These are phyloP conservation scores for Desoria tigrina DNA, from an alignment of 2,888 invertebrate genomes.

Conservation along the genomic window DNA sequence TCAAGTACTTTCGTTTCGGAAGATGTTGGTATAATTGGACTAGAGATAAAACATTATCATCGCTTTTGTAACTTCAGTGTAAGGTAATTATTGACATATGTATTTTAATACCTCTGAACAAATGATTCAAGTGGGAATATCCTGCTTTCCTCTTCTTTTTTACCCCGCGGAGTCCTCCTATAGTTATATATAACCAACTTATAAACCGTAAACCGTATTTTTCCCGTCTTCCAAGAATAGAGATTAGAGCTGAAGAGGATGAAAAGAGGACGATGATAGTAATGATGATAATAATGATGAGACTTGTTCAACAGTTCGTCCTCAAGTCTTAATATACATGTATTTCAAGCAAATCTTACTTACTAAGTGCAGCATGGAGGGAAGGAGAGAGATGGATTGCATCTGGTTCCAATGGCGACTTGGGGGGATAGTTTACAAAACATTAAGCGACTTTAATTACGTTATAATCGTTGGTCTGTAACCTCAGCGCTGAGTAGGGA, in stretches of 20 bases:
- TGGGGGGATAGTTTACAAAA: conserved; percentile 48
- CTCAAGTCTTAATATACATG: conserved; percentile 12
- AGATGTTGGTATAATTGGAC: conserved; percentile 14
- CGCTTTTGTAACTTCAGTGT: conserved; percentile 13
- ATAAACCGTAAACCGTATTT: no score
- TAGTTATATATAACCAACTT: no score
- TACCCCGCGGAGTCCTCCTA: no score
- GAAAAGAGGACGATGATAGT: conserved; percentile 3
- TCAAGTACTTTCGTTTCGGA: no score
- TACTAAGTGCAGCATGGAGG: background rate
- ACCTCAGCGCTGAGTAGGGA: conserved; percentile 50
- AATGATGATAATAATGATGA: conserved; percentile 12
- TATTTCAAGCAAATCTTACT: background rate
- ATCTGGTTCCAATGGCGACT: conserved; percentile 42
- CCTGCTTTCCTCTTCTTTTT: background rate
- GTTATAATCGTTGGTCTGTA: conserved; percentile 54
- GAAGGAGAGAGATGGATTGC: conserved; percentile 17
- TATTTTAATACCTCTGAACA: conserved; percentile 36
- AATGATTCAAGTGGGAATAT: conserved; percentile 30
- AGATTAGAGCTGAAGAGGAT: conserved; percentile 25
- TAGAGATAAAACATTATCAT: conserved; percentile 2
- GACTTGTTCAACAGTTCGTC: conserved; percentile 7
- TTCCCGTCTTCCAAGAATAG: conserved; percentile 28
- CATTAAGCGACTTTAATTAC: conserved; percentile 54
- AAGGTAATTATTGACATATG: conserved; percentile 35